Evolutionary conservation across 2,113 vertebrate genomes (phyloP).

Genomic region (Ascaphus truei): DNA sequence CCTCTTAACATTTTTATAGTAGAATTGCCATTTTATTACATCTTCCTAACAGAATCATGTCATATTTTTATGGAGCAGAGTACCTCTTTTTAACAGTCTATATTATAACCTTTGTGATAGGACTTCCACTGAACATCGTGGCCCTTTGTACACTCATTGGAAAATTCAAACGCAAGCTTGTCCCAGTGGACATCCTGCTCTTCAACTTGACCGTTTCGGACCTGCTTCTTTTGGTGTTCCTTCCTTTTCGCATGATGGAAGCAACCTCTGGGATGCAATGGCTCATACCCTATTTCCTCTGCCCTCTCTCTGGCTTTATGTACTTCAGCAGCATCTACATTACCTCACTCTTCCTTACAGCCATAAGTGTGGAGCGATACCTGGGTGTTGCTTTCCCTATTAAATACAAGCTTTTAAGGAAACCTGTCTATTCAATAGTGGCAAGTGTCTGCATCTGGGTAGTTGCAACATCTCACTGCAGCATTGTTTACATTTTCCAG

Average conservation of each 20-base stretch:
- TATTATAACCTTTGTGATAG: slow-evolving; percentile 70
- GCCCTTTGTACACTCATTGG: slow-evolving; percentile 70
- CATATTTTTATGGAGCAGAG: slow-evolving; percentile 12
- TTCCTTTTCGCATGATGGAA: slow-evolving; percentile 82
- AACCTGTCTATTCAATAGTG: slow-evolving; percentile 53
- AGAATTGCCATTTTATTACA: no score
- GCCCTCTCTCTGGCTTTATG: slow-evolving; percentile 69
- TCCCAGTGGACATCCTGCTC: slow-evolving; percentile 76
- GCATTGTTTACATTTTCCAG: slow-evolving; percentile 68
- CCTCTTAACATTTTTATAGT: no score
- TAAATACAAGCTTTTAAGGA: slow-evolving; percentile 61
- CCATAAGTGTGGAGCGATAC: slow-evolving; percentile 80
- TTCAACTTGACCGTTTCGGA: slow-evolving; percentile 83
- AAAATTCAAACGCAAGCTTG: slow-evolving; percentile 60
- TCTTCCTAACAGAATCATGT: no score
- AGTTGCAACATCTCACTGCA: slow-evolving; percentile 65
- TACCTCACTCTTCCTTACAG: slow-evolving; percentile 78
- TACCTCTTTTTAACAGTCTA: slow-evolving; percentile 68
- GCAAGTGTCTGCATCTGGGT: slow-evolving; percentile 72
- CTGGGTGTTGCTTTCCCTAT: slow-evolving; percentile 81
- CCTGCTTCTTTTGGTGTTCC: slow-evolving; percentile 77
- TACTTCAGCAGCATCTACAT: slow-evolving; percentile 88
- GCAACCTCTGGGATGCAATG: slow-evolving; percentile 57
- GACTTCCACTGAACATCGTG: slow-evolving; percentile 76
- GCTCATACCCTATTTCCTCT: slow-evolving; percentile 62